Base-by-base conservation (phyloP, 1,140 invertebrate genomes). In the Trachymyrmex septentrionalis region DNA sequence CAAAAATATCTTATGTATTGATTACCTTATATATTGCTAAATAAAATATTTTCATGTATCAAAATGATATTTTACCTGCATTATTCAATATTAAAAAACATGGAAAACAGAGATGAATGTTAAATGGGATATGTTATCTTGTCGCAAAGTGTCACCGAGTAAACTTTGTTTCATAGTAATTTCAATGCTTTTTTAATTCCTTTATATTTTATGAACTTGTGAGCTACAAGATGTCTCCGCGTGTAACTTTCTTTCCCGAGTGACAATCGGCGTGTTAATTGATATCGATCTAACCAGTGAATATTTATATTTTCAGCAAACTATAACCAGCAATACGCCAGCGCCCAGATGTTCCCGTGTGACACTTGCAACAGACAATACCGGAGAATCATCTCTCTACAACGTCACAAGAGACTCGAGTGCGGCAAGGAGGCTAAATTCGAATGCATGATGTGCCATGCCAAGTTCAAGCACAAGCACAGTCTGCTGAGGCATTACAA, bases 391-490 rank as follows among this genome's bases (percentile, higher is more conserved):
- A 93, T 94, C n/a, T 93, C 93, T n/a, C 73, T 95, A 34, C 93
- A 93, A 21, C 93, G 95, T 0, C 95, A 95, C 86, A 93, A 94
- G 86, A 92, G 89, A 61, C 90, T 95, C 34, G 95, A 95, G 77
- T 95, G 94, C 78, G 94, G 94, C n/a, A 94, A 95, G 80, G 93
- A 93, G 21, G 94, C 94, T 0, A 92, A 95, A 71, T 95, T 93
- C 82, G 92, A 93, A 53, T 95, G 95, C 63, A 90, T 92, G n/a
- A 87, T 94, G 0, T 95, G 94, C 86, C 92, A 93, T 30, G 87
- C 92, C 12, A 92, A 91, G 71, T 95, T 95, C 89, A 95, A 95
- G 69, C 94, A 95, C 90, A 95, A 94, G 34, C 94, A 95, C 87
- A 94, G 93, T 50, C 87, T 95, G 14, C 86, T 92, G 4, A 93